Base-by-base conservation (phyloP, 2,888 invertebrate species). In the Helicoverpa assulta region DNA sequence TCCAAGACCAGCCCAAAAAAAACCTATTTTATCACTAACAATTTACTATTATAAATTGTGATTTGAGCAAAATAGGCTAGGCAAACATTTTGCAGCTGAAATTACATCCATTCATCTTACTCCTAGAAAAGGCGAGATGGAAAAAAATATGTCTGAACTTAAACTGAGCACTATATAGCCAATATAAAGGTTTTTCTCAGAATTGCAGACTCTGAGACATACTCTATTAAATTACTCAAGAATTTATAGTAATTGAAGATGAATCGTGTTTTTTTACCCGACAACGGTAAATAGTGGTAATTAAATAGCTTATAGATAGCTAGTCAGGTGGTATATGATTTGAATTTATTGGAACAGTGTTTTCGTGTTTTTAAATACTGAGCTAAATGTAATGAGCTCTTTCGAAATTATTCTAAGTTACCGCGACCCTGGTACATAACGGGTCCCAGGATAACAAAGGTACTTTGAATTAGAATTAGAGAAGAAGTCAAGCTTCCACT, bases 91-190 rank as follows among this genome's bases (percentile, higher is more conserved):
- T 52, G 73, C 43, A 52, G 29, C 16, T 16, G 14, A 73, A 69
- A 73, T 73, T 55, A 63, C 55, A 2, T 8, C 10, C 37, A 63
- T 73, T 29, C 10, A 19, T 73, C 73, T 55, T 21, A 47, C 69
- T 59, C 43, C 16, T n/a, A 62, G 16, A 62, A 26, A 62, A 56
- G n/a, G 19, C 8, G 43, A 47, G 5, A 18, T 43, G 47, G 58
- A 73, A 64, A 64, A 47, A 70, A 55, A 73, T 51, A 56, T 52
- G 14, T 12, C 56, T 12, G 64, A 54, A 60, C 65, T 65, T 70
- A 64, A 56, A 51, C 52, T 57, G 51, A 50, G 26, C n/a, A 52
- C 12, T 16, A 29, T 21, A 21, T n/a, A 59, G 12, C 6, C 26
- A 19, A 47, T 56, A 69, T 43, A 59, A 14, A 52, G 56, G 70